Evolutionary conservation across 2,797 vertebrate species (phyloP).

Genomic region (Pseudopleuronectes americanus): DNA sequence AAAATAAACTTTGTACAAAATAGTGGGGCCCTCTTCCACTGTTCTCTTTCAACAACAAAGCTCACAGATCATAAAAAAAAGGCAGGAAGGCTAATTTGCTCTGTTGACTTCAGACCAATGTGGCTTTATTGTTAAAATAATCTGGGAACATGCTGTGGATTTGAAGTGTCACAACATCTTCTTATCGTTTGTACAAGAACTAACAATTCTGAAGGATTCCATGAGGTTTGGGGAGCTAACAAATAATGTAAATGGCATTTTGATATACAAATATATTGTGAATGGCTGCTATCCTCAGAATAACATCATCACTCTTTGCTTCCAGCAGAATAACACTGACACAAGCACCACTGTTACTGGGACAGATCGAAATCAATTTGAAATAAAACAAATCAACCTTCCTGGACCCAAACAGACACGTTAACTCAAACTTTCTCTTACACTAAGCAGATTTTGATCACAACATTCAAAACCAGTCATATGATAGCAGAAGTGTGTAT

Average conservation of each 20-base stretch:
- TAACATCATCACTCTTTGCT: too few species aligned
- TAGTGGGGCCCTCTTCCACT: neutral
- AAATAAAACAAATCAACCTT: neutral
- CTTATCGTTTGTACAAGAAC: too few species aligned
- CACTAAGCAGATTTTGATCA: slow-evolving; percentile 11
- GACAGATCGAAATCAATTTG: slow-evolving; percentile 12
- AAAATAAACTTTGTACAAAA: slow-evolving; percentile 35
- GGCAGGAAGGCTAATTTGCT: too few species aligned
- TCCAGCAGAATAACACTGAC: too few species aligned
- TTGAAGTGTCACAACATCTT: neutral
- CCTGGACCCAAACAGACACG: neutral
- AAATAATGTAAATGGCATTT: neutral
- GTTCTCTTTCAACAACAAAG: neutral
- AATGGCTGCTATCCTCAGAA: slow-evolving; percentile 1
- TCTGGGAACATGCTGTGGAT: neutral
- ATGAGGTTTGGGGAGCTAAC: neutral
- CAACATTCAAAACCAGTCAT: slow-evolving; percentile 11
- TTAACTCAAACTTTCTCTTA: slow-evolving; percentile 9
- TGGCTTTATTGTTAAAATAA: neutral
- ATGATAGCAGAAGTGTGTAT: slow-evolving; percentile 15
- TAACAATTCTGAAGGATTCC: too few species aligned
- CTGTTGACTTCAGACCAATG: too few species aligned
- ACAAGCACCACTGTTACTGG: too few species aligned
- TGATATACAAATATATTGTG: slow-evolving; percentile 9
- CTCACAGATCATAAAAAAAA: too few species aligned